Conservation (phyloP, 2,888 invertebrate species). For the Diplolepis rosae region DNA sequence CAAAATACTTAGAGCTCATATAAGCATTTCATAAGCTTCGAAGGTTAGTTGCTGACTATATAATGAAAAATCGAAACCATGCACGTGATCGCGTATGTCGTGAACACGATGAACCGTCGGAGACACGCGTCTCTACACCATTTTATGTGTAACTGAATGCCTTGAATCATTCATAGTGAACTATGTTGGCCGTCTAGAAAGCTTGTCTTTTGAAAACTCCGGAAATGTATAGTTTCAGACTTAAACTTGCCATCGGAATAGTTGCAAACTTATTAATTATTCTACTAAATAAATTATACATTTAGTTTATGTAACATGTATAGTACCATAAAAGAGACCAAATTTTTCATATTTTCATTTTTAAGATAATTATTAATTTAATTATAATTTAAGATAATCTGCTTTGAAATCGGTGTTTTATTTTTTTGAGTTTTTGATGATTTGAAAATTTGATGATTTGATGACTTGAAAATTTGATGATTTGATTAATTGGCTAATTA, state of each 20-base stretch:
- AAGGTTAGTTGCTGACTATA: not conserved
- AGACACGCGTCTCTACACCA: not conserved
- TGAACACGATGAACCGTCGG: not conserved
- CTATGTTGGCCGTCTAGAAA: not conserved
- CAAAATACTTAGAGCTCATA: not conserved
- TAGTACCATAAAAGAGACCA: not conserved
- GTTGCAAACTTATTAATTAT: not conserved
- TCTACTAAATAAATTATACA: not conserved
- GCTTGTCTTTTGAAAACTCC: not conserved
- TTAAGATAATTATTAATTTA: no score
- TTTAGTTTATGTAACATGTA: not conserved
- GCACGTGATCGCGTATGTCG: constrained; percentile 4
- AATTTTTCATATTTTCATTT: no score
- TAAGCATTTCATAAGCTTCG: not conserved
- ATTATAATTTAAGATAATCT: no score
- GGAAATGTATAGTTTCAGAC: not conserved
- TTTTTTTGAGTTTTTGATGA: not conserved
- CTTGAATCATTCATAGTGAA: constrained; percentile 17
- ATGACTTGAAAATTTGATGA: not conserved
- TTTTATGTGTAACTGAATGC: not conserved
- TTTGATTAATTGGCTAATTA: not conserved
- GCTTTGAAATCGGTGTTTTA: not conserved
- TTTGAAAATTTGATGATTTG: not conserved
- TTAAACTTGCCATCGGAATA: not conserved
- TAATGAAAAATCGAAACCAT: constrained; percentile 3